Conservation (phyloP, 2,113 vertebrate genomes). For the Dipodomys spectabilis region DNA sequence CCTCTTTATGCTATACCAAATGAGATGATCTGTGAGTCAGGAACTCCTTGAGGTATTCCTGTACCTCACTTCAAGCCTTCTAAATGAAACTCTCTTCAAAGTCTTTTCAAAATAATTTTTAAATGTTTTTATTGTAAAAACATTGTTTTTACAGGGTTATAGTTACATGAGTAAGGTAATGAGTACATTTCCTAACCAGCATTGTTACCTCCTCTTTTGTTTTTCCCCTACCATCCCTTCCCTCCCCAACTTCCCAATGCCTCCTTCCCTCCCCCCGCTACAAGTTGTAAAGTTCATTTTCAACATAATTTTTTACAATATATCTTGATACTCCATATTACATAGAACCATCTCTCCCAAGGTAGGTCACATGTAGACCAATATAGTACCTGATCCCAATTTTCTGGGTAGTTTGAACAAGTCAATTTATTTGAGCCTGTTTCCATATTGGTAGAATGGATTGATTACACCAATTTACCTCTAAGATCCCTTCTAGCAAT, state of each 20-base stretch:
- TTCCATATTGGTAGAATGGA: background rate
- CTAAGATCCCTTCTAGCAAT: conserved; percentile 7
- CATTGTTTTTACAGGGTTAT: too few relatives aligned
- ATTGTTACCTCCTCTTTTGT: too few relatives aligned
- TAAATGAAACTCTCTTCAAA: background rate
- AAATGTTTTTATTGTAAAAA: too few relatives aligned
- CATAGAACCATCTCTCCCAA: background rate
- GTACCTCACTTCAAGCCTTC: background rate
- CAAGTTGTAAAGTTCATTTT: too few relatives aligned
- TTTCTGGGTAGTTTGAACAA: background rate
- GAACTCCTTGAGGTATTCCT: background rate
- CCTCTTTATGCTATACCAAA: background rate
- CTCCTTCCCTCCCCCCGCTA: too few relatives aligned
- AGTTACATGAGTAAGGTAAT: too few relatives aligned
- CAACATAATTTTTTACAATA: background rate
- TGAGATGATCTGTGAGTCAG: background rate
- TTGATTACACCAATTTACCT: background rate
- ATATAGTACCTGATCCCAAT: background rate
- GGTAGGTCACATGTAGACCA: background rate
- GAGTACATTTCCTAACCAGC: too few relatives aligned
- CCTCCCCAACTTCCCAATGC: too few relatives aligned
- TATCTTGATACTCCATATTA: background rate
- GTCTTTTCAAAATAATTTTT: background rate
- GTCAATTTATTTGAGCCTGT: background rate
- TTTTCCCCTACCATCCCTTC: too few relatives aligned